A percentile compares a stretch with the other conserved stretches of the same genome.
These are phyloP conservation scores for Sebastes minor DNA, from an alignment of 2,797 vertebrate species.

Conservation along the genomic window DNA sequence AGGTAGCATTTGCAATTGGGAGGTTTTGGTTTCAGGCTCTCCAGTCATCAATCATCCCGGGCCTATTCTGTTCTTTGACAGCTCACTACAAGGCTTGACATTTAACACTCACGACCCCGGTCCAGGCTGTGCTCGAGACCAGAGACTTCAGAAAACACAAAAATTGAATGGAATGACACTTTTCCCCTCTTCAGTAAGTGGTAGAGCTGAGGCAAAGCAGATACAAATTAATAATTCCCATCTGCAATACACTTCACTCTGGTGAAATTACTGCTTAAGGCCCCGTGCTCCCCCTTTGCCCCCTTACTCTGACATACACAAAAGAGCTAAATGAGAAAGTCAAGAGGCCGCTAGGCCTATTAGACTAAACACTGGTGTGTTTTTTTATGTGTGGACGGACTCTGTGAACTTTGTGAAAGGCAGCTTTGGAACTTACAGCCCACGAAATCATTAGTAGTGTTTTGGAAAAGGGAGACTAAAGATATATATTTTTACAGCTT, in stretches of 20 bases:
- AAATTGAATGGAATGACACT: constrained; percentile 85
- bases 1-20: constrained; percentile 97
- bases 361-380: constrained; percentile 79
- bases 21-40: constrained; percentile 98
- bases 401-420: constrained; percentile 74
- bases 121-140: constrained; percentile 91
- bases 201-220: constrained; percentile 84
- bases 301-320: constrained; percentile 74
- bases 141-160: constrained; percentile 85
- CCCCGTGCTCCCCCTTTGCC: constrained; percentile 68
- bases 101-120: constrained; percentile 98
- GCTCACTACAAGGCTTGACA: constrained; percentile 99
- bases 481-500: constrained; percentile 49
- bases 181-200: constrained; percentile 75
- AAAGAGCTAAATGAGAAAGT: constrained; percentile 82
- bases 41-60: constrained; percentile 99
- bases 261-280: constrained; percentile 77
- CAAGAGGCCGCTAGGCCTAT: constrained; percentile 82
- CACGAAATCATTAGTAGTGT: constrained; percentile 54
- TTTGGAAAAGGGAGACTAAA: constrained; percentile 42
- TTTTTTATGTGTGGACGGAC: constrained; percentile 69
- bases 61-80: constrained; percentile 99
- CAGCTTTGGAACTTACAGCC: constrained; percentile 54
- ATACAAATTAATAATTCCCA: constrained; percentile 90
- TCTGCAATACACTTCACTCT: constrained; percentile 78